Evolutionary conservation across 2,797 vertebrate genomes (phyloP), one percentile per base, ranked within the genome.

Genomic region (Lycodopsis pacificus): DNA sequence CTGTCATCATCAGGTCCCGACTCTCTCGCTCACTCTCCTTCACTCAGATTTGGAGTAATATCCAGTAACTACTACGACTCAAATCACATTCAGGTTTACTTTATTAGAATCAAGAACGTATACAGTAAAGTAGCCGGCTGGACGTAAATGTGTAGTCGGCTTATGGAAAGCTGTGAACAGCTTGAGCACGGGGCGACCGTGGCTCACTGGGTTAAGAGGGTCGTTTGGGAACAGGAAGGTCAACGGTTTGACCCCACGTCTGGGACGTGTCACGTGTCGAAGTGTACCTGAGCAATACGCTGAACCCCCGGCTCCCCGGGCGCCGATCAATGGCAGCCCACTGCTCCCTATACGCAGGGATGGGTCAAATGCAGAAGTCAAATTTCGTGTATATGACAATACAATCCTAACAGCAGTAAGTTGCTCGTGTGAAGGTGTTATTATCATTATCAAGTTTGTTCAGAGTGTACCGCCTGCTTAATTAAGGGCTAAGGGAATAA

Each of bases 401-500:
- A 25, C 1, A 25, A 25, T 25, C 2, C 25, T 25, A 25, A 25
- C 25, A 25, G 25, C 6, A 40, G 15, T 9, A 56, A 48, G 38
- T 46, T 65, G 69, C 22, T 22, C 1, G 22, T 54, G 22, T 51
- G 13, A 76, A 75, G 25, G 58, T 65, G 76, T 38, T 30, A n/a
- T 15, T 17, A 12, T 32, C 11, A n/a, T 36, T 40, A 48, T 66
- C 30, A 22, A 20, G 65, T 79, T 76, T 58, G 44, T 71, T 65
- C 9, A 46, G 36, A 68, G 57, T 59, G 5, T 30, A 30, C 44
- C 17, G 40, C 32, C 64, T 30, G 13, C 46, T 71, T 85, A 85
- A 86, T 74, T 86, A 76, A 70, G 70, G 77, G 59, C 73, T 25
- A 27, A 72, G 69, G 72, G 72, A 81, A 76, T 79, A 71, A 71